phyloP scores from a whole-genome alignment of 2,113 vertebrate species.

The Tretioscincus oriximinensis region DNA sequence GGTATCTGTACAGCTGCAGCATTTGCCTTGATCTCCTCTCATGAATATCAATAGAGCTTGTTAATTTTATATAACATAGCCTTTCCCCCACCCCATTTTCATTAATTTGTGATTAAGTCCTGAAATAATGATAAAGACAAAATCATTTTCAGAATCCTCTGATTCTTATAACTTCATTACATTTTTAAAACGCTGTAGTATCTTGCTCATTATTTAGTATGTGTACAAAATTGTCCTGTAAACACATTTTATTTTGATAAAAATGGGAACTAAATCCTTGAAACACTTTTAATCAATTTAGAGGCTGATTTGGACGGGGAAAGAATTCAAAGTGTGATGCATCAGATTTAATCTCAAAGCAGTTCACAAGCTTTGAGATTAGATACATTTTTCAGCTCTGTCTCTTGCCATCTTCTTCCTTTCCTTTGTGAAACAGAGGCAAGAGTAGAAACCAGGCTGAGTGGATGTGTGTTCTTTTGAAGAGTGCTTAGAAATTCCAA shows the following conservation, averaged over 20 bases:
- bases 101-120: too few relatives aligned
- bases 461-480: slow-evolving; percentile 1
- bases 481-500: slow-evolving; percentile 6
- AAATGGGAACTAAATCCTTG: slow-evolving; percentile 22
- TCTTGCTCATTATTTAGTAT: not conserved
- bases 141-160: not conserved
- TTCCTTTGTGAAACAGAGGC: not conserved
- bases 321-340: not conserved
- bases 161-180: not conserved
- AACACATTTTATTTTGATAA: not conserved
- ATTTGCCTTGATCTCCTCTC: too few relatives aligned
- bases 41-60: too few relatives aligned
- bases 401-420: not conserved
- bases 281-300: not conserved
- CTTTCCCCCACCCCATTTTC: too few relatives aligned
- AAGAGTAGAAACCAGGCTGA: not conserved
- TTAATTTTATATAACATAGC: too few relatives aligned
- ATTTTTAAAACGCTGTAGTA: not conserved
- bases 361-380: not conserved
- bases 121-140: too few relatives aligned
- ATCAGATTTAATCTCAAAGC: not conserved
- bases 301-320: not conserved
- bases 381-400: not conserved
- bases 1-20: too few relatives aligned
- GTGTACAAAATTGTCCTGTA: not conserved